phyloP scores from a whole-genome alignment of 37 sponge, comb jelly and placozoan genomes.

The Hexactinellida sp. region DNA sequence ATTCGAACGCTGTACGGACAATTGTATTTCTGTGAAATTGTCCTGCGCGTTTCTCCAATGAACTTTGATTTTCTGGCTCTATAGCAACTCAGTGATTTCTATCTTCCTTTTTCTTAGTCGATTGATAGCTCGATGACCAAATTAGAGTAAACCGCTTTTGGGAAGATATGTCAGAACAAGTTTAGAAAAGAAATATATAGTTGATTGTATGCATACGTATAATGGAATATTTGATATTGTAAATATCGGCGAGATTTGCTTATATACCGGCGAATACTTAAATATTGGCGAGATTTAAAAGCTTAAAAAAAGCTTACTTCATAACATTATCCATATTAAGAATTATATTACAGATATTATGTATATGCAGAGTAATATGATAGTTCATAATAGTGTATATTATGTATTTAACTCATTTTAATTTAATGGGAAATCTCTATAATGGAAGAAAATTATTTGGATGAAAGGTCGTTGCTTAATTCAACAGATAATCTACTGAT shows the following conservation, averaged over 20 bases:
- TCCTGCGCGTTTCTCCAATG: background rate
- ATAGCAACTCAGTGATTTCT: background rate
- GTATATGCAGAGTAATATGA: no score
- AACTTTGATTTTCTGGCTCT: constrained; percentile 8
- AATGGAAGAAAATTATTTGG: no score
- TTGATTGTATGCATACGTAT: background rate
- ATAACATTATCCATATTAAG: no score
- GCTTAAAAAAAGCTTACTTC: no score
- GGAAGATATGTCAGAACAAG: no score
- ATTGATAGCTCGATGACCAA: background rate
- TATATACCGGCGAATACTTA: constrained; percentile 11
- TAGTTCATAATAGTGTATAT: no score
- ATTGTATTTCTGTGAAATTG: background rate
- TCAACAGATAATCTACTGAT: background rate
- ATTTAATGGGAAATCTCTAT: no score
- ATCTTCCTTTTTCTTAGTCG: background rate
- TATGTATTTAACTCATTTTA: no score
- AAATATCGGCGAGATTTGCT: constrained; percentile 8
- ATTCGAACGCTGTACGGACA: background rate
- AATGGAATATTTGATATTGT: background rate
- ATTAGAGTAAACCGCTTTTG: background rate
- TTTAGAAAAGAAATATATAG: background rate
- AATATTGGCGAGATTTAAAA: no score
- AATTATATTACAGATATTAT: no score
- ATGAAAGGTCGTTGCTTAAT: background rate